Conservation (phyloP, 1,140 invertebrate genomes). For the Aphelenchoides avenae region DNA sequence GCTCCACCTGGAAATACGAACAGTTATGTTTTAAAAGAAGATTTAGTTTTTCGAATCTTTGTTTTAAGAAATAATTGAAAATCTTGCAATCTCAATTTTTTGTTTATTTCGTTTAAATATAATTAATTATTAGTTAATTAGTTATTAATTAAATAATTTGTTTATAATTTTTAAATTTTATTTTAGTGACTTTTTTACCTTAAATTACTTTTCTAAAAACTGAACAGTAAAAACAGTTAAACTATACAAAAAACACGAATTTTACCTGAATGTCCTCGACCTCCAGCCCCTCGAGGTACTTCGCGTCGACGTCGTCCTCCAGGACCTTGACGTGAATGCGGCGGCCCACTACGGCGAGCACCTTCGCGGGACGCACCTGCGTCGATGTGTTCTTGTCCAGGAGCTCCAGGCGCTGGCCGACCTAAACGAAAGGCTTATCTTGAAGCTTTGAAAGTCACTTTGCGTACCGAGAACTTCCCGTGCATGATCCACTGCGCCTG, state of each 20-base stretch:
- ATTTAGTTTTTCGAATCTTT: not conserved
- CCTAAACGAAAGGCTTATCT: constrained; percentile 9
- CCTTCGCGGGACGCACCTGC: constrained; percentile 31
- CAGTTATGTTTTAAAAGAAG: not conserved
- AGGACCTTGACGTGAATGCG: constrained; percentile 26
- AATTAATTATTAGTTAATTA: too few species aligned
- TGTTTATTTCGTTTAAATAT: too few species aligned
- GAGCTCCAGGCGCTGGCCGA: constrained; percentile 43
- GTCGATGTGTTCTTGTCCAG: constrained; percentile 27
- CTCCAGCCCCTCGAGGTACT: constrained; percentile 21
- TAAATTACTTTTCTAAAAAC: too few species aligned
- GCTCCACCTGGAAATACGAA: not conserved
- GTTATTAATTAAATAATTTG: too few species aligned
- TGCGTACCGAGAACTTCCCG: constrained; percentile 27
- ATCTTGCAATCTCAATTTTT: too few species aligned
- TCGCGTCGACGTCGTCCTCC: constrained; percentile 15
- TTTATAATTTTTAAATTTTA: too few species aligned
- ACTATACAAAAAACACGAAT: too few species aligned
- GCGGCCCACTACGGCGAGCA: constrained; percentile 25
- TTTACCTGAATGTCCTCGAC: too few species aligned
- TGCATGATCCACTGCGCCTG: constrained; percentile 11
- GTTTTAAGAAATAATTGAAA: too few species aligned
- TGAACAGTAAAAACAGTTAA: too few species aligned
- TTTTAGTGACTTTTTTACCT: too few species aligned
- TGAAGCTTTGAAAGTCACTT: constrained; percentile 7